Conservation (phyloP, 2,797 vertebrate species). For the Nyctibius grandis region DNA sequence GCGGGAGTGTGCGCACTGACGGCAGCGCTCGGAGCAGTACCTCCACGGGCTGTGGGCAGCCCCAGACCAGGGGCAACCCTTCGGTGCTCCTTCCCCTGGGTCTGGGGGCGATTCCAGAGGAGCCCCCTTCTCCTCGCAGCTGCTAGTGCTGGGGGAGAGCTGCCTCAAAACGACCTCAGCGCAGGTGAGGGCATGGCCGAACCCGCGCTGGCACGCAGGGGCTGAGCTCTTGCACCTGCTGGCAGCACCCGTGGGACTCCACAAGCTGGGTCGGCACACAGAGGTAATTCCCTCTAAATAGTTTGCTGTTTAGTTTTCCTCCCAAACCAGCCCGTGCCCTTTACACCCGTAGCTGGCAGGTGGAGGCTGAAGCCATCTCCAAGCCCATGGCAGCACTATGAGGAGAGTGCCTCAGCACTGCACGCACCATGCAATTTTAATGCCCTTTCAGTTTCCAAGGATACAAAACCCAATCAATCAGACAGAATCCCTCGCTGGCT, state of each 20-base stretch:
- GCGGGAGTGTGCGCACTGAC: rapidly evolving
- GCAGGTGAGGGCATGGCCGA: neutral
- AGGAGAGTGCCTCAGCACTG: neutral
- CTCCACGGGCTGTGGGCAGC: neutral
- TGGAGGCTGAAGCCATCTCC: neutral
- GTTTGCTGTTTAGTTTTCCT: neutral
- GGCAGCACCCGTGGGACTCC: neutral
- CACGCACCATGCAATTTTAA: slow-evolving; percentile 43
- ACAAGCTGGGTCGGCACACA: neutral
- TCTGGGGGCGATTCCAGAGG: neutral
- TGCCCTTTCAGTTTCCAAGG: slow-evolving; percentile 58
- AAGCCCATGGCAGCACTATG: neutral
- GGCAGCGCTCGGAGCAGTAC: neutral
- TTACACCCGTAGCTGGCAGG: neutral
- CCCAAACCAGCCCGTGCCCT: neutral
- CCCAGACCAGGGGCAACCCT: rapidly evolving
- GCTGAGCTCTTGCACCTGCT: neutral
- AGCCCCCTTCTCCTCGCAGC: neutral
- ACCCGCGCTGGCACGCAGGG: rapidly evolving
- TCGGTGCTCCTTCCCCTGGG: rapidly evolving
- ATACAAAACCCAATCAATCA: slow-evolving; percentile 37
- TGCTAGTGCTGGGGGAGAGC: neutral
- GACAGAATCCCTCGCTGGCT: neutral
- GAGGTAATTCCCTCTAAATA: neutral
- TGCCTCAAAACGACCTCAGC: neutral